Conservation (phyloP, 2,113 vertebrate genomes). For the Aplodontia rufa region DNA sequence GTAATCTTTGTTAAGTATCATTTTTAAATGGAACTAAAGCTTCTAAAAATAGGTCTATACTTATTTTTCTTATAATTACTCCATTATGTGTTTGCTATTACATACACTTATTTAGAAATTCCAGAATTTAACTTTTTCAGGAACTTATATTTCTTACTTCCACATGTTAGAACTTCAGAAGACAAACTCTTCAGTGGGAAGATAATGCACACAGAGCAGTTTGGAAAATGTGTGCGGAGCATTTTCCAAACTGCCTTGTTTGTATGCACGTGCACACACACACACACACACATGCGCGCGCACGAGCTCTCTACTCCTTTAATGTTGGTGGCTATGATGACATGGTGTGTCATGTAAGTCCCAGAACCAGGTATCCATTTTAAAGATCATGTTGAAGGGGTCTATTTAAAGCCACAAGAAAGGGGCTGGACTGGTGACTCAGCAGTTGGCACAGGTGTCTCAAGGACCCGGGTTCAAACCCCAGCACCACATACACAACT, state of each 20-base stretch:
- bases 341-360: neutral
- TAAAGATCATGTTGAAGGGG: neutral
- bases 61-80: neutral
- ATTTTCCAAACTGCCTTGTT: too few species aligned
- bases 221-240: neutral
- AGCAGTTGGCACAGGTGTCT: too few species aligned
- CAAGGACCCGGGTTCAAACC: too few species aligned
- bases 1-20: neutral
- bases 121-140: neutral
- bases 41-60: neutral
- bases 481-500: too few species aligned
- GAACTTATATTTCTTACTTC: neutral
- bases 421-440: too few species aligned
- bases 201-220: neutral
- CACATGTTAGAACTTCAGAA: neutral
- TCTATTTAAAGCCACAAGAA: neutral
- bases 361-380: neutral
- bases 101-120: constrained; percentile 8
- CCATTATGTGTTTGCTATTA: neutral
- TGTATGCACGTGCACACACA: too few species aligned
- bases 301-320: too few species aligned
- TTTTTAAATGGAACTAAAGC: neutral
- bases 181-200: neutral
- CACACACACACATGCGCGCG: too few species aligned
- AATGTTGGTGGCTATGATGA: neutral